phyloP scores from a whole-genome alignment of 2,888 invertebrate species.

The Reticulitermes lucifugus region DNA sequence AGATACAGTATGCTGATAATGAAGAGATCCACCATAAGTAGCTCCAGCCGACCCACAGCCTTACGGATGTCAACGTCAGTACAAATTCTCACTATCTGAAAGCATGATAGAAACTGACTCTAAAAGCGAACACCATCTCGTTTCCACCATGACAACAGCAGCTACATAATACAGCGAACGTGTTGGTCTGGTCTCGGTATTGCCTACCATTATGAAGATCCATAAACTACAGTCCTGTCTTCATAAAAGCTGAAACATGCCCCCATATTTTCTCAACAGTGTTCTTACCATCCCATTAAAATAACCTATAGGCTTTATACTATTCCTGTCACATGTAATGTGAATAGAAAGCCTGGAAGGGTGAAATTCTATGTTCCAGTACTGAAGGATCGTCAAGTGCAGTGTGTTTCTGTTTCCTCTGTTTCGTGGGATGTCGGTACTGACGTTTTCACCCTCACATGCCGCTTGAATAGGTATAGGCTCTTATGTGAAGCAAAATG shows the following conservation, averaged over 20 bases:
- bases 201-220: conserved; percentile 46
- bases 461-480: no score
- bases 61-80: background rate
- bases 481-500: no score
- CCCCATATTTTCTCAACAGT: conserved; percentile 44
- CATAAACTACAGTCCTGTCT: conserved; percentile 49
- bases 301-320: conserved; percentile 50
- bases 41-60: background rate
- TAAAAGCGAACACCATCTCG: background rate
- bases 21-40: background rate
- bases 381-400: conserved; percentile 1
- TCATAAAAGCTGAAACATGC: conserved; percentile 52
- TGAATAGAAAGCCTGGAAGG: conserved; percentile 20
- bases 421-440: no score
- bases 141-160: background rate
- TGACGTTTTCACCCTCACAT: no score
- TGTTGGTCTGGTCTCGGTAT: conserved; percentile 7
- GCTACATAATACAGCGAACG: background rate
- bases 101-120: no score
- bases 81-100: no score
- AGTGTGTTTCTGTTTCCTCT: background rate
- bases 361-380: background rate
- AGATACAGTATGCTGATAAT: background rate
- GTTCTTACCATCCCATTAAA: conserved; percentile 50
- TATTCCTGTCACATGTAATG: conserved; percentile 38